phyloP scores from a whole-genome alignment of 2,888 invertebrate species.

The Argynnis bischoffii region DNA sequence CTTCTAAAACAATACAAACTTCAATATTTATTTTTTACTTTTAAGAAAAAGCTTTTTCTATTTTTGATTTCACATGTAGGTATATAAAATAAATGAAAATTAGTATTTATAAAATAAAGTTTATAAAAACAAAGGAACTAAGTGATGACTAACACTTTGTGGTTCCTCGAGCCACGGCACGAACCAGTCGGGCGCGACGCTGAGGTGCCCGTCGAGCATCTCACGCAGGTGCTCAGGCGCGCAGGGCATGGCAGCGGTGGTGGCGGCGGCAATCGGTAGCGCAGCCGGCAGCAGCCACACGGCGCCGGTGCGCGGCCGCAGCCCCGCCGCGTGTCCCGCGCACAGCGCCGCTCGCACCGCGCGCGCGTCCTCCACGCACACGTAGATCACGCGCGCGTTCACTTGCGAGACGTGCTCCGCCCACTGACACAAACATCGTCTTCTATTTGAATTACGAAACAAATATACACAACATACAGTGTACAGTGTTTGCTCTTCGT shows the following conservation, averaged over 20 bases:
- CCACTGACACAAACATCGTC: conserved; percentile 52
- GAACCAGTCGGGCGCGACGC: conserved; percentile 57
- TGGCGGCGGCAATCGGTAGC: conserved; percentile 83
- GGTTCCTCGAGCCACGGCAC: conserved; percentile 47
- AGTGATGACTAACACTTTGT: conserved; percentile 26
- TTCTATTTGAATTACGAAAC: not conserved
- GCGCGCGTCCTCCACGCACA: conserved; percentile 88
- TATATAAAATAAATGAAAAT: too few relatives aligned
- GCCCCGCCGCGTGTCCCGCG: conserved; percentile 87
- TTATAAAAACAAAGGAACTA: not conserved
- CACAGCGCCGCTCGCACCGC: conserved; percentile 91
- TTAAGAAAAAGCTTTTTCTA: too few relatives aligned
- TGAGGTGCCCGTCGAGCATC: conserved; percentile 53
- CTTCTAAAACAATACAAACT: too few relatives aligned
- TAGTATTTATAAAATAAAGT: not conserved
- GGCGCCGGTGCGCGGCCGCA: conserved; percentile 87
- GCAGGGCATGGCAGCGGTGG: conserved; percentile 81
- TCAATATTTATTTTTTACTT: too few relatives aligned
- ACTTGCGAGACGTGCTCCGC: conserved; percentile 50
- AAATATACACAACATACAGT: too few relatives aligned
- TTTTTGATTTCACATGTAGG: too few relatives aligned
- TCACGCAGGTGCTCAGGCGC: conserved; percentile 54
- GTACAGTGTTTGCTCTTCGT: too few relatives aligned
- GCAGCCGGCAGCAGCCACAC: conserved; percentile 94
- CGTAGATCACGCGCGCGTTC: conserved; percentile 89